phyloP scores from a whole-genome alignment of 2,888 invertebrate genomes.

The Cataglyphis altisquamis region DNA sequence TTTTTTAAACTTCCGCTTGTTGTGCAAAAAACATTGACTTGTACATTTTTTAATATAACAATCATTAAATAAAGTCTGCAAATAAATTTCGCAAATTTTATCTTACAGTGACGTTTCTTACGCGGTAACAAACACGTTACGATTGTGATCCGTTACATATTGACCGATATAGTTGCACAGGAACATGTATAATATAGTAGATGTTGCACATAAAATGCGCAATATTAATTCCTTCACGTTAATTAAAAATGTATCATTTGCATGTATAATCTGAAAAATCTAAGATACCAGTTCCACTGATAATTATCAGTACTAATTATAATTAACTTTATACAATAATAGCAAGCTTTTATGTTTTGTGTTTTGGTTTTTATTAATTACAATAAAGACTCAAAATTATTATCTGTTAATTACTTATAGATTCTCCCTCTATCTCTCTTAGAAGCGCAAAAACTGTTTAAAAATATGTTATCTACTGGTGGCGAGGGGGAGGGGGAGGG shows the following conservation, averaged over 20 bases:
- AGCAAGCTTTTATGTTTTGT: not conserved
- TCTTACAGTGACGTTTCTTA: not conserved
- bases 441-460: not conserved
- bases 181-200: not conserved
- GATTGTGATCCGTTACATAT: conserved; percentile 4
- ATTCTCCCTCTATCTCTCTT: too few species aligned
- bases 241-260: not conserved
- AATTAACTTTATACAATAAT: not conserved
- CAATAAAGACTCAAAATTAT: too few species aligned
- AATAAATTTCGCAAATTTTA: not conserved
- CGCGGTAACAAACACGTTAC: not conserved
- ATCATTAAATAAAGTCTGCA: too few species aligned
- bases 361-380: too few species aligned
- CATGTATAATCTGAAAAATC: not conserved
- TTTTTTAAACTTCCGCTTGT: not conserved
- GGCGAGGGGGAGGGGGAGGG: too few species aligned
- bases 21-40: not conserved
- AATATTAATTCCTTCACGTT: not conserved
- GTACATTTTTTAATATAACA: not conserved
- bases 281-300: not conserved
- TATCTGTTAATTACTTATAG: too few species aligned
- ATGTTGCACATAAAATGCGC: not conserved
- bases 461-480: too few species aligned
- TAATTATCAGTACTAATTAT: too few species aligned
- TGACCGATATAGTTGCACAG: not conserved